A percentile compares a stretch with the other conserved stretches of the same genome.
Evolutionary conservation across 2,888 invertebrate genomes (phyloP).

Genomic region (Lasioglossum vierecki): DNA sequence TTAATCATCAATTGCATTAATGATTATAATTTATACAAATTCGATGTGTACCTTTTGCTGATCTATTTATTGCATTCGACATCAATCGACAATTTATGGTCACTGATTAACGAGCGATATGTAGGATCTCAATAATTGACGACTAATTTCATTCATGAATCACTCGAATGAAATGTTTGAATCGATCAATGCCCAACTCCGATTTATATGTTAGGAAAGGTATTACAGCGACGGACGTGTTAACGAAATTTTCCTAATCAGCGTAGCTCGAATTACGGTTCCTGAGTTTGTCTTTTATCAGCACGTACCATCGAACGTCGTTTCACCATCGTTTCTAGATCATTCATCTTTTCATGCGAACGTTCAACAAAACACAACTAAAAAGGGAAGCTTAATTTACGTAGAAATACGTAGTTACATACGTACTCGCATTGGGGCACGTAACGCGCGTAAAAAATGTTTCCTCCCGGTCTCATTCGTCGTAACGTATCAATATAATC

Average conservation of each 20-base stretch:
- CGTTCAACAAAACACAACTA: slow-evolving; percentile 47
- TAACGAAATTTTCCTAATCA: slow-evolving; percentile 34
- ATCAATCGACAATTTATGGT: background rate
- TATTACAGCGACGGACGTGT: background rate
- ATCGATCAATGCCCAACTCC: background rate
- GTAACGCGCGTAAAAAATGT: slow-evolving; percentile 45
- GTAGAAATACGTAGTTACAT: slow-evolving; percentile 53
- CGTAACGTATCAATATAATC: slow-evolving; percentile 40
- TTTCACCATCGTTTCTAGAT: slow-evolving; percentile 21
- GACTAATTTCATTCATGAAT: background rate
- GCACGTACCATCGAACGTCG: slow-evolving; percentile 24
- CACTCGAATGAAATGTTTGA: background rate
- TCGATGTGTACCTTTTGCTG: background rate
- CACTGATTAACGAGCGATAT: background rate
- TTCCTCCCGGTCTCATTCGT: slow-evolving; percentile 22
- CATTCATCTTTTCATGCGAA: slow-evolving; percentile 20
- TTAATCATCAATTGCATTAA: background rate
- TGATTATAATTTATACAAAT: background rate
- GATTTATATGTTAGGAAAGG: background rate
- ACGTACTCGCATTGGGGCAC: slow-evolving; percentile 35
- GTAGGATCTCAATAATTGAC: background rate
- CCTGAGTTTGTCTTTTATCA: slow-evolving; percentile 41
- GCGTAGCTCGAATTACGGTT: slow-evolving; percentile 14
- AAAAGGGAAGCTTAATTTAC: slow-evolving; percentile 52
- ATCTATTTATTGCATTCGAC: background rate